Evolutionary conservation across 2,113 vertebrate genomes (phyloP).

Genomic region (Steatornis caripensis): DNA sequence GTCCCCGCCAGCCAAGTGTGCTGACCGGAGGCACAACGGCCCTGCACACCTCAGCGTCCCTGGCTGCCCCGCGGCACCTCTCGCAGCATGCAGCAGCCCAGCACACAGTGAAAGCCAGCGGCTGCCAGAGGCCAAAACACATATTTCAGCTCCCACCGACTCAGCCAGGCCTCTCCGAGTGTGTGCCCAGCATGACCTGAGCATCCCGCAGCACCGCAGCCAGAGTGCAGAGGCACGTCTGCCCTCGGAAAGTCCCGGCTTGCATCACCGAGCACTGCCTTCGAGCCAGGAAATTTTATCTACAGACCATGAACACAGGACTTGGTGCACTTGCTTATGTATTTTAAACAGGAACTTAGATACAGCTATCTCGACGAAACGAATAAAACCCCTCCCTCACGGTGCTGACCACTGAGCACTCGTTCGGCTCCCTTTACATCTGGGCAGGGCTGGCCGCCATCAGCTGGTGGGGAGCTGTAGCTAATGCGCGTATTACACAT

Average conservation of each 20-base stretch:
- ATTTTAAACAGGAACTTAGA: neutral
- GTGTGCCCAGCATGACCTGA: fast-evolving
- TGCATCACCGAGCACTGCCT: neutral
- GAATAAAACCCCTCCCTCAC: fast-evolving
- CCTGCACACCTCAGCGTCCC: neutral
- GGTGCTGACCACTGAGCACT: neutral
- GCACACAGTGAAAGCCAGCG: fast-evolving
- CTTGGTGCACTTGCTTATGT: too few relatives aligned
- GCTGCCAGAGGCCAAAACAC: neutral
- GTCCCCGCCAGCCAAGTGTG: fast-evolving
- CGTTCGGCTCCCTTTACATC: neutral
- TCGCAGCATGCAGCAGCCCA: neutral
- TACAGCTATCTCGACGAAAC: neutral
- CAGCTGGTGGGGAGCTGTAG: neutral
- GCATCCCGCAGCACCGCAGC: fast-evolving
- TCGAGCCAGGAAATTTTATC: neutral
- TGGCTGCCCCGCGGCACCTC: fast-evolving
- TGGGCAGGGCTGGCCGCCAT: neutral
- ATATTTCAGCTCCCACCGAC: fast-evolving
- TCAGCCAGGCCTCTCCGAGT: neutral
- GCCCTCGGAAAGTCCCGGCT: too few relatives aligned
- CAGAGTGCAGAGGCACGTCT: neutral
- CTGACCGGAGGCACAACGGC: fast-evolving
- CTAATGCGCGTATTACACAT: fast-evolving
- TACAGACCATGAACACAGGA: neutral